phyloP scores from a whole-genome alignment of 2,888 invertebrate genomes.

The Xestia xanthographa region DNA sequence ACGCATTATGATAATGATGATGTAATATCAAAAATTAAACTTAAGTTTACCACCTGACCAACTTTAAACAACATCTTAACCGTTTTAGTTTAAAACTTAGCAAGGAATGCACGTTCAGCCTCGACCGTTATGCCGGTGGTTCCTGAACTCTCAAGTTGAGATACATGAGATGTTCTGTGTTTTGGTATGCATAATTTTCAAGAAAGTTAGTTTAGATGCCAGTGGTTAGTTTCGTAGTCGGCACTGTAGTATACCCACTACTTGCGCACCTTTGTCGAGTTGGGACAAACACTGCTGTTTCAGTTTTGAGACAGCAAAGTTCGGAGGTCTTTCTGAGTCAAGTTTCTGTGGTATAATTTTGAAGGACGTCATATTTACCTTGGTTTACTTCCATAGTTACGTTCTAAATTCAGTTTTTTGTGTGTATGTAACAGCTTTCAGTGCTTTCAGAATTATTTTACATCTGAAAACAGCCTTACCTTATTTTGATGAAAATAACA shows the following conservation, averaged over 20 bases:
- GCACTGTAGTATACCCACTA: conserved; percentile 17
- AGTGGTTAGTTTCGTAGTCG: conserved; percentile 40
- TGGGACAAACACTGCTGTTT: conserved; percentile 28
- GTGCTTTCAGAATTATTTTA: no score
- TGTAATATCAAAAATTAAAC: no score
- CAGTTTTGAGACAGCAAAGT: conserved; percentile 25
- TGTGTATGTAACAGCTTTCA: no score
- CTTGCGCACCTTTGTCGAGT: conserved; percentile 33
- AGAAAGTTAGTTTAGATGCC: conserved; percentile 50
- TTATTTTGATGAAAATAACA: no score
- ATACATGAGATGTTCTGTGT: conserved; percentile 53
- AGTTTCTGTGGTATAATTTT: conserved; percentile 1
- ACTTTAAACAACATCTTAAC: conserved; percentile 16
- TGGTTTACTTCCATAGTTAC: no score
- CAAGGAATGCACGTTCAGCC: conserved; percentile 26
- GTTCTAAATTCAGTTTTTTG: no score
- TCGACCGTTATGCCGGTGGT: conserved; percentile 36
- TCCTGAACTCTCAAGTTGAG: conserved; percentile 28
- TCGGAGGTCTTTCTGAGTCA: conserved; percentile 8
- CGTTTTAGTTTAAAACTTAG: conserved; percentile 30
- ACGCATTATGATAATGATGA: no score
- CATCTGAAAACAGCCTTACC: no score
- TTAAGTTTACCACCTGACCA: neutral
- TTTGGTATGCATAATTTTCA: conserved; percentile 59
- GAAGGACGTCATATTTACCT: neutral